Evolutionary conservation across 2,888 invertebrate species (phyloP), one percentile per base, ranked within the genome.

Genomic region (Chymomyza caudatula): DNA sequence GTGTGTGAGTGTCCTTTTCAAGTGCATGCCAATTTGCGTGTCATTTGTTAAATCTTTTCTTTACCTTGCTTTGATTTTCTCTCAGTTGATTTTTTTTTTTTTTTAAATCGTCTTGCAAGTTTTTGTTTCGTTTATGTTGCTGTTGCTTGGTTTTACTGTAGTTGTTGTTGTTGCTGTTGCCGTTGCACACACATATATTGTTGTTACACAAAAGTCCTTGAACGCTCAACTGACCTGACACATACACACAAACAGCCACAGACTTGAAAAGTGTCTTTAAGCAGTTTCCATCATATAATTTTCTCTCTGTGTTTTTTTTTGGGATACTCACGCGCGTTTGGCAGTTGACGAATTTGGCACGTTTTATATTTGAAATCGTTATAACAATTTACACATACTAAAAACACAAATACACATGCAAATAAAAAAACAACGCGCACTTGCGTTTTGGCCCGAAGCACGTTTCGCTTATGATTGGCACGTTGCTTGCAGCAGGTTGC

Each of bases 151-250:
- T 37, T 47, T 63, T 65, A 62, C 67, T 78, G 52, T 63, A 81
- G 29, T 65, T 22, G 49, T 56, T 57, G 37, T 11, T 60, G 44
- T 63, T 63, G 63, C 29, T 62, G 43, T 63, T 68, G 69, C 55
- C 63, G 69, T 63, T 63, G 73, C 69, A 63, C 58, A 44, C 57
- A 60, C 53, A 44, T 20, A 51, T 51, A 51, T 51, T 51, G 47
- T 47, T 20, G 13, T 51, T 20, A 51, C 43, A 52, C 54, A 20
- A 74, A 62, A 80, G 87, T 86, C 80, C 80, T 80, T 80, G 80
- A 86, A 85, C 83, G 85, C 85, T 44, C 83, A 86, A 85, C 80
- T 86, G 80, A 80, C 87, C 87, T 86, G 80, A 65, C 83, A 86
- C 77, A 81, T 78, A 81, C 73, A 78, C 82, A 81, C 78, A 67